phyloP scores from a whole-genome alignment of 2,888 invertebrate species.

The Andricus quercusramuli region DNA sequence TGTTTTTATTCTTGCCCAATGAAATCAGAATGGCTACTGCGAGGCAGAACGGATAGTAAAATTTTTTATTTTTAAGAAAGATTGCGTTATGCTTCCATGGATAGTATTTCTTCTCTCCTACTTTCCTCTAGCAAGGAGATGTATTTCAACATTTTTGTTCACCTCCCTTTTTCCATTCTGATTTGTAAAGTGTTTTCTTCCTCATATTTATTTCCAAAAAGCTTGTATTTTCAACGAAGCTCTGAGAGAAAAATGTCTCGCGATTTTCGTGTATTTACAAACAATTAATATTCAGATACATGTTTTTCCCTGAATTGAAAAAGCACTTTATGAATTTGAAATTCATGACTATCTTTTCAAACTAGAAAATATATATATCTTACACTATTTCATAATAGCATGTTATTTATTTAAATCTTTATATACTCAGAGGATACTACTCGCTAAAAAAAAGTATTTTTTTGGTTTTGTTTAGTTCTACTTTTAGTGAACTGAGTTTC shows the following conservation, averaged over 20 bases:
- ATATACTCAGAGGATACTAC: neutral
- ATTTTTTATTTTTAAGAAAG: neutral
- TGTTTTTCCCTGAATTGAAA: neutral
- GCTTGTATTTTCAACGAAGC: neutral
- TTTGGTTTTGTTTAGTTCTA: neutral
- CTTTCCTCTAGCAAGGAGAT: too few relatives aligned
- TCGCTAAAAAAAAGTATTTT: neutral
- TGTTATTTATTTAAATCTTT: neutral
- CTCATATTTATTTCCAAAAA: neutral
- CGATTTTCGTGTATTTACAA: neutral
- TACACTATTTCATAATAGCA: too few relatives aligned
- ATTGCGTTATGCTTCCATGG: neutral
- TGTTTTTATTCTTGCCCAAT: too few relatives aligned
- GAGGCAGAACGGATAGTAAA: too few relatives aligned
- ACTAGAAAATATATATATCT: too few relatives aligned
- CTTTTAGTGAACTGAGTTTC: conserved; percentile 5
- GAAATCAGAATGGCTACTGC: too few relatives aligned
- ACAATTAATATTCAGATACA: neutral
- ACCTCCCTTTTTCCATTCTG: neutral
- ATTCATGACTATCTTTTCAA: too few relatives aligned
- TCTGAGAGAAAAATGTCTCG: neutral
- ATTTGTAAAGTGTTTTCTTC: neutral
- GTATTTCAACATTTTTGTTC: neutral
- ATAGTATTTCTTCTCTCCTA: neutral
- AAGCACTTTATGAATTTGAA: neutral